Conservation (phyloP, 2,888 invertebrate genomes). For the Hydraecia micacea region DNA sequence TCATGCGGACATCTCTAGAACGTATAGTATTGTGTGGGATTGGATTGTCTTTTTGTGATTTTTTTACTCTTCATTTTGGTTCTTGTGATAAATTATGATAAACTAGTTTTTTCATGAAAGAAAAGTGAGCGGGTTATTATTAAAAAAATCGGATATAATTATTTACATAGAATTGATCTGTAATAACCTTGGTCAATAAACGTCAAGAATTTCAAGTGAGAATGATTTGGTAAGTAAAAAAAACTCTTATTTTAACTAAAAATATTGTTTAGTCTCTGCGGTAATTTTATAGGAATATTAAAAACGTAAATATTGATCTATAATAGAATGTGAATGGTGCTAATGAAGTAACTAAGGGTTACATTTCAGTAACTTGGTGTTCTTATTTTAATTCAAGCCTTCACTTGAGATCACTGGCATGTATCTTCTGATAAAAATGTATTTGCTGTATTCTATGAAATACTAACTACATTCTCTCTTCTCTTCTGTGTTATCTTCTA, state of each 20-base stretch:
- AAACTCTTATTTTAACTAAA: slow-evolving; percentile 17
- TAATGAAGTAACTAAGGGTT: background rate
- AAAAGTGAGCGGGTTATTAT: slow-evolving; percentile 51
- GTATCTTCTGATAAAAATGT: background rate
- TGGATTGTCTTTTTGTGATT: slow-evolving; percentile 58
- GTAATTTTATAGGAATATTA: background rate
- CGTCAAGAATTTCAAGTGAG: slow-evolving; percentile 62
- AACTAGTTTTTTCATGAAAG: slow-evolving; percentile 36
- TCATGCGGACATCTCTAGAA: slow-evolving; percentile 54
- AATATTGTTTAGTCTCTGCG: slow-evolving; percentile 14
- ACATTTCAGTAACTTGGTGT: slow-evolving; percentile 5
- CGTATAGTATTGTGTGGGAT: slow-evolving; percentile 51
- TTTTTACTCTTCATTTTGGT: slow-evolving; percentile 46
- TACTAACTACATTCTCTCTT: slow-evolving; percentile 1
- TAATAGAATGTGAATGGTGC: background rate
- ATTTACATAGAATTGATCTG: slow-evolving; percentile 53
- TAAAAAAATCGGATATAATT: slow-evolving; percentile 37
- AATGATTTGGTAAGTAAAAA: slow-evolving; percentile 70
- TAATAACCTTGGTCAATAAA: slow-evolving; percentile 74
- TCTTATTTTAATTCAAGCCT: slow-evolving; percentile 18
- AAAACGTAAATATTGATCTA: slow-evolving; percentile 10
- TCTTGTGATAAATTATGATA: slow-evolving; percentile 36
- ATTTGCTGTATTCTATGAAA: background rate
- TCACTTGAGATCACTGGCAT: slow-evolving; percentile 23
- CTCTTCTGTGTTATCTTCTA: background rate